Percentiles rank a stretch among this genome's conserved stretches.
Conservation (phyloP, 2,797 vertebrate genomes). For the Sebastes dallii region DNA sequence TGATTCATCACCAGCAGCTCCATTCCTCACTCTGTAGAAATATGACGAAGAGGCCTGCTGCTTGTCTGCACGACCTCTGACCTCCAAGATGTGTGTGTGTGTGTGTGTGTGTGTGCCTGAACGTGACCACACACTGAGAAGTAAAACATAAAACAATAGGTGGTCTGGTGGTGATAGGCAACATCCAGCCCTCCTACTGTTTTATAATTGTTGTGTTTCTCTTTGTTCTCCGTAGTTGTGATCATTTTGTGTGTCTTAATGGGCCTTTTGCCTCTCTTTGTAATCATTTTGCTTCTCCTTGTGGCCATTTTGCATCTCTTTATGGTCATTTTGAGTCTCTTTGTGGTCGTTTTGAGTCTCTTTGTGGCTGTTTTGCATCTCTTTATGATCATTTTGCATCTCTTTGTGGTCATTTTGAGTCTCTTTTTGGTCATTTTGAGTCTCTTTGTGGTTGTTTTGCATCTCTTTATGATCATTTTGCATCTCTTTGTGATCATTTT, state of each 20-base stretch:
- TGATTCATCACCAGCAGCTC: slow-evolving; percentile 59
- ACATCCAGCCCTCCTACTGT: neutral
- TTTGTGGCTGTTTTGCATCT: accelerated
- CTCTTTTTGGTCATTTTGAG: no score
- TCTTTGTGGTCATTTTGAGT: neutral
- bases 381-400: accelerated
- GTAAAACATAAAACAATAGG: neutral
- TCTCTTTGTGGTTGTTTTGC: neutral
- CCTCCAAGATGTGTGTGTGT: slow-evolving; percentile 10
- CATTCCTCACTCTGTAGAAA: slow-evolving; percentile 19
- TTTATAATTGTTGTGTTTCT: neutral
- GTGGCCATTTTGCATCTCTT: no score
- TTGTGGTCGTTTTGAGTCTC: no score
- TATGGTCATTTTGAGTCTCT: accelerated
- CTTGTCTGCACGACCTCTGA: slow-evolving; percentile 48
- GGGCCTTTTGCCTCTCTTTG: no score
- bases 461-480: no score
- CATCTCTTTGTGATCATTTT: accelerated
- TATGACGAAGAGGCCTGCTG: slow-evolving; percentile 22
- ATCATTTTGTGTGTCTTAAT: no score
- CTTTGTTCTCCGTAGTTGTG: no score
- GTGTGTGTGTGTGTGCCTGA: neutral
- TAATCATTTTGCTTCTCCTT: no score
- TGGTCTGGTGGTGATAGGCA: neutral
- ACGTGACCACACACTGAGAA: neutral